Evolutionary conservation across 2,888 invertebrate genomes (phyloP), one percentile per base, ranked within the genome.

Genomic region (Lasioglossum vierecki): DNA sequence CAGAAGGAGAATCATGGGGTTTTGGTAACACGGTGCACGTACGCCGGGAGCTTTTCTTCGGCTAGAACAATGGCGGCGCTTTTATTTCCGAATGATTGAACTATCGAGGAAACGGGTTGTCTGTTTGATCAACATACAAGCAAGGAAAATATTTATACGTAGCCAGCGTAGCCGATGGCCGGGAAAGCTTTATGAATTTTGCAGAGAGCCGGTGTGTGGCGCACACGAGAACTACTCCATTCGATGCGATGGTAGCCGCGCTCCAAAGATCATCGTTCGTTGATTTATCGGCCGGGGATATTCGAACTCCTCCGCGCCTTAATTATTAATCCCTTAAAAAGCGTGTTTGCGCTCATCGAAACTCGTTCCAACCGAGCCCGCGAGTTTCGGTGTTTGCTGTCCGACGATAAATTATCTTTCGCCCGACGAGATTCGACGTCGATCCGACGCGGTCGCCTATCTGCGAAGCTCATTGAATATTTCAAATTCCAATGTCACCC

Each of bases 401-500:
- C 71, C 74, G 26, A 46, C 84, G 84, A 83, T 86, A 88, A 90
- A 90, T 90, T 90, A 90, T 90, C 86, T 89, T 57, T 57, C 89
- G 68, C 74, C 80, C 76, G 72, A 83, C 84, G 76, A 79, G 80
- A 81, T 80, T 77, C 68, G 30, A 49, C 73, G 74, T 76, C 57
- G 79, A 71, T 44, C 72, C 60, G 70, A 63, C 63, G 82, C 82
- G 83, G 80, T 86, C 78, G 82, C 77, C 80, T 84, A 83, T 74
- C 76, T 53, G 79, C 57, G 44, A 44, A 76, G 76, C 75, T 30
- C 83, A 74, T 35, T 89, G 88, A 87, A 90, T 89, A 90, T 90
- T 90, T 90, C 83, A 88, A 79, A 53, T 79, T 66, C 49, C 49
- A 73, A 71, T 75, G 80, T 80, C 82, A 46, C 76, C 60, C n/a